Base-by-base conservation (phyloP, 35 echinoderm and acorn worm species). In the Ophiothrix spiculata region DNA sequence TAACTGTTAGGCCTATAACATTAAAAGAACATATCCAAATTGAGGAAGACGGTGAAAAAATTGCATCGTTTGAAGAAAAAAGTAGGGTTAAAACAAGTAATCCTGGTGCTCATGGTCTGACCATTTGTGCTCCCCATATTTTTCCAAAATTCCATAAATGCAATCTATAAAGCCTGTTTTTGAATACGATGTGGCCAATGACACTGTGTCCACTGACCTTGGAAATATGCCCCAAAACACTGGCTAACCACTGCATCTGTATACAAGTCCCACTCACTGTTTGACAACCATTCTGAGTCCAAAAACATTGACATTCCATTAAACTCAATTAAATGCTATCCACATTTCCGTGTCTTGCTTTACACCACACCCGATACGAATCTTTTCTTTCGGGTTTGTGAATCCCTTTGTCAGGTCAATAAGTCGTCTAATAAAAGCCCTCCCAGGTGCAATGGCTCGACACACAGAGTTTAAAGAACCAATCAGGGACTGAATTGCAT, bases 381-480 rank as follows among this genome's bases (percentile, higher is more conserved):
- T 34, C 73, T 39, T 76, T 4, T 38, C 17, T 33, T 74, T 28
- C 34, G 10, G 33, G 11, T 39, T 4, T 8, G 2, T 21, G 1
- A 86, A 28, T 0, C 64, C 84, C 4, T 35, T 86, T 25, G 39
- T 76, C 14, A 76, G 63, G 36, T 86, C 84, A n/a, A 86, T 77
- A 37, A 86, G 77, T 1, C 84, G 64, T 73, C 69, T 60, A 0
- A 77, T 38, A 33, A 86, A 76, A 1, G 84, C 84, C 35, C 84
- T 60, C 1, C 84, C 84, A 3, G 84, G 84, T 28, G 64, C 64
- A 1, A 86, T 73, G 6, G 84, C 84, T 33, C 39, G 76, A 39
- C 84, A 76, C 23, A 86, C 84, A 86, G 77, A 86, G 25, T 86
- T 39, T 0, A 76, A 36, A 6, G 32, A 28, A 3, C 84, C 84